These are phyloP conservation scores for Drosophila navojoa DNA, from an alignment of 1,140 invertebrate genomes.

Conservation along the genomic window DNA sequence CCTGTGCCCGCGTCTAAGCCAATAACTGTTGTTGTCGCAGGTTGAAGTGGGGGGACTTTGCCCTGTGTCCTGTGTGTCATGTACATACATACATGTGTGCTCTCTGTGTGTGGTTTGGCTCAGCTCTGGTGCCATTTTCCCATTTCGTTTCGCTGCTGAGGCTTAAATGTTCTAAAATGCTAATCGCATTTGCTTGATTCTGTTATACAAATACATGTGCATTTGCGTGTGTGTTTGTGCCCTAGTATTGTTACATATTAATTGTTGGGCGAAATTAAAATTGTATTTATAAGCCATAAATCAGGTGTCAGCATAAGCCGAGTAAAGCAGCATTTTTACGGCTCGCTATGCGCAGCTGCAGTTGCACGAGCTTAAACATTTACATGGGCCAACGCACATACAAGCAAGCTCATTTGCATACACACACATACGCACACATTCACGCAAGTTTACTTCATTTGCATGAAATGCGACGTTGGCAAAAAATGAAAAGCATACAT, in stretches of 20 bases:
- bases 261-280: slow-evolving; percentile 66
- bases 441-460: slow-evolving; percentile 66
- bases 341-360: slow-evolving; percentile 35
- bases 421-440: slow-evolving; percentile 16
- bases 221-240: slow-evolving; percentile 5
- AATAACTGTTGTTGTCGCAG: slow-evolving; percentile 10
- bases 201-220: slow-evolving; percentile 9
- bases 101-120: background rate
- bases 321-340: slow-evolving; percentile 25
- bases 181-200: slow-evolving; percentile 74
- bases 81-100: background rate
- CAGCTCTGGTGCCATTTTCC: slow-evolving; percentile 33
- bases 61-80: background rate
- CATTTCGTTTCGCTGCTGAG: slow-evolving; percentile 47
- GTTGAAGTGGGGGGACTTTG: background rate
- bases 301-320: slow-evolving; percentile 38
- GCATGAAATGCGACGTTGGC: slow-evolving; percentile 65
- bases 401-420: slow-evolving; percentile 58
- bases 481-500: slow-evolving; percentile 4
- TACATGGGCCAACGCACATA: slow-evolving; percentile 29
- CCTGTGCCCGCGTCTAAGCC: background rate
- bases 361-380: slow-evolving; percentile 39
- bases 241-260: slow-evolving; percentile 61
- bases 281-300: slow-evolving; percentile 71
- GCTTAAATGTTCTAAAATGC: slow-evolving; percentile 79